phyloP scores from a whole-genome alignment of 1,140 invertebrate species.

The Microplitis mediator region DNA sequence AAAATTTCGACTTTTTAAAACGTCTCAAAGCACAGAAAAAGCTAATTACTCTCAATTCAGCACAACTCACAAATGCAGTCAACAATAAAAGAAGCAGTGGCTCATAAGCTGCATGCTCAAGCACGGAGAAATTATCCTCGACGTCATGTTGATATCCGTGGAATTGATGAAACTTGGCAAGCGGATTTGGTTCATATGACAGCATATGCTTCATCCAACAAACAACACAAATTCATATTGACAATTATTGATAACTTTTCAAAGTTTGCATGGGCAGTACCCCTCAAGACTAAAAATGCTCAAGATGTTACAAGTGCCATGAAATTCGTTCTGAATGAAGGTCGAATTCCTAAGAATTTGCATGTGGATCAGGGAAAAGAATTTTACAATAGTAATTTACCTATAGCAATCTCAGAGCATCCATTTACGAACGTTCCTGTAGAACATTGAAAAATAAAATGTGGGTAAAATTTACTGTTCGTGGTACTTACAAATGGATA shows the following conservation, averaged over 20 bases:
- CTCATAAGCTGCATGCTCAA: neutral
- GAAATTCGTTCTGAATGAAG: neutral
- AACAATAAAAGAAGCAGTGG: too few species aligned
- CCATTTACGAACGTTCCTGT: neutral
- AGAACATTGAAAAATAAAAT: constrained; percentile 7
- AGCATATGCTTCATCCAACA: constrained; percentile 1
- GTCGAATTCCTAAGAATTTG: neutral
- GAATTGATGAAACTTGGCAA: neutral
- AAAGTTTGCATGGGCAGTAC: constrained; percentile 4
- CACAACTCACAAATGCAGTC: too few species aligned
- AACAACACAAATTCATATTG: neutral
- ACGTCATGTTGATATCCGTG: constrained; percentile 2
- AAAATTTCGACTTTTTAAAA: neutral
- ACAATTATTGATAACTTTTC: constrained; percentile 20
- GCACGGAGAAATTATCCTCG: neutral
- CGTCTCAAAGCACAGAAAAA: neutral
- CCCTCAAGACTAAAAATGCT: neutral
- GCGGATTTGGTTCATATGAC: constrained; percentile 3
- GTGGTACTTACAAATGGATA: constrained; percentile 12
- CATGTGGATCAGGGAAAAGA: constrained; percentile 23
- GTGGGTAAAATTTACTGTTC: neutral
- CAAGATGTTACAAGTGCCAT: neutral
- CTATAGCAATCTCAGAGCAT: neutral
- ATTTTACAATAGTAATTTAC: neutral
- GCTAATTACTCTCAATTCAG: neutral